Evolutionary conservation across 2,113 vertebrate species (phyloP).

Genomic region (Hyla sarda): DNA sequence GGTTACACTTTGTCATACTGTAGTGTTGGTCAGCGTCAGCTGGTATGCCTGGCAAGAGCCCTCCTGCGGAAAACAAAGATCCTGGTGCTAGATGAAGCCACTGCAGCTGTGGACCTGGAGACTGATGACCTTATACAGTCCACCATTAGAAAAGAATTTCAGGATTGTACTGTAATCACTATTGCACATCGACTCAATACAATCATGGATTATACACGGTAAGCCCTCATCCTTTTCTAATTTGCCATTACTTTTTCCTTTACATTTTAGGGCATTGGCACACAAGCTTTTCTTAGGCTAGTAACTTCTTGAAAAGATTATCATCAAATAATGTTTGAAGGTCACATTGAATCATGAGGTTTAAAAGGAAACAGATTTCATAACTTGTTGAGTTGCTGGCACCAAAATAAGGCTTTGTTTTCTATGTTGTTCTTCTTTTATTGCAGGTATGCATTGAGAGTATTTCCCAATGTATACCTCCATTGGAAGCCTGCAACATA

Average conservation of each 20-base stretch:
- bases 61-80: constrained; percentile 89
- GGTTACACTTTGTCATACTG: background rate
- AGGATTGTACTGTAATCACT: constrained; percentile 87
- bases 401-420: no score
- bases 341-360: no score
- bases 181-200: constrained; percentile 89
- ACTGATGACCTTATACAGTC: constrained; percentile 89
- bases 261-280: background rate
- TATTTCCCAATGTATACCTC: no score
- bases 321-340: background rate
- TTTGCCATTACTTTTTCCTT: background rate
- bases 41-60: constrained; percentile 90
- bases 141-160: constrained; percentile 83
- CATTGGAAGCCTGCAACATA: no score
- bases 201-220: constrained; percentile 90
- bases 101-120: constrained; percentile 88
- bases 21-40: constrained; percentile 92
- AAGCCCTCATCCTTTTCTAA: background rate
- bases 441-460: no score
- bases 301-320: background rate
- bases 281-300: background rate
- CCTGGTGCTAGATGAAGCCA: constrained; percentile 92
- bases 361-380: no score
- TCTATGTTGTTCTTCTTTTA: no score
- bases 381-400: no score